These are phyloP conservation scores for Pachyrhynchus sulphureomaculatus DNA, from an alignment of 1,140 invertebrate species.

Conservation along the genomic window DNA sequence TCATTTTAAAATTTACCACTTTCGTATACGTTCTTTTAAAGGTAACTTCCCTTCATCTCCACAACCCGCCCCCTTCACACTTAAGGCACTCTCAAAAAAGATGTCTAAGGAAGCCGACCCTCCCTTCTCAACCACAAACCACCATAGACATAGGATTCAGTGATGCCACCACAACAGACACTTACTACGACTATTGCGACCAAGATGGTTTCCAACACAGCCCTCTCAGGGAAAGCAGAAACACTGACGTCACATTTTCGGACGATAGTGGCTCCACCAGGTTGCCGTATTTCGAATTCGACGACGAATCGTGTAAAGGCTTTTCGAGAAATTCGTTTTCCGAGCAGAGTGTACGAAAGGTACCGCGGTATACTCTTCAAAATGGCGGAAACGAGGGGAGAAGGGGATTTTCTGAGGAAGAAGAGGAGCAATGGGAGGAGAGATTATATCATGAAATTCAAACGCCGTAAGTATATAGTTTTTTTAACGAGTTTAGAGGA, in stretches of 20 bases:
- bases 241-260: slow-evolving; percentile 34
- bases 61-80: slow-evolving; percentile 6
- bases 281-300: slow-evolving; percentile 44
- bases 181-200: slow-evolving; percentile 38
- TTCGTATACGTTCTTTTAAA: too few species aligned
- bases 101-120: slow-evolving; percentile 5
- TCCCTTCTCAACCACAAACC: not conserved
- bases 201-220: slow-evolving; percentile 26
- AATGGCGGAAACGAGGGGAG: not conserved
- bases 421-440: slow-evolving; percentile 31
- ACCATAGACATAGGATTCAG: slow-evolving; percentile 37
- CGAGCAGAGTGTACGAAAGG: slow-evolving; percentile 25
- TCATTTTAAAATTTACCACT: too few species aligned
- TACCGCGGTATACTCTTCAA: not conserved
- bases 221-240: slow-evolving; percentile 29
- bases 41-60: not conserved
- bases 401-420: slow-evolving; percentile 39
- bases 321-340: slow-evolving; percentile 35
- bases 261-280: slow-evolving; percentile 44
- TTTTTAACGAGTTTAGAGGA: not conserved
- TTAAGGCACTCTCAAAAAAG: not conserved
- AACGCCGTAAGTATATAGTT: slow-evolving; percentile 31
- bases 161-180: slow-evolving; percentile 37
- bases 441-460: slow-evolving; percentile 40
- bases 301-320: slow-evolving; percentile 37